These are phyloP conservation scores for Mola mola DNA, from an alignment of 2,113 vertebrate genomes.

Conservation along the genomic window DNA sequence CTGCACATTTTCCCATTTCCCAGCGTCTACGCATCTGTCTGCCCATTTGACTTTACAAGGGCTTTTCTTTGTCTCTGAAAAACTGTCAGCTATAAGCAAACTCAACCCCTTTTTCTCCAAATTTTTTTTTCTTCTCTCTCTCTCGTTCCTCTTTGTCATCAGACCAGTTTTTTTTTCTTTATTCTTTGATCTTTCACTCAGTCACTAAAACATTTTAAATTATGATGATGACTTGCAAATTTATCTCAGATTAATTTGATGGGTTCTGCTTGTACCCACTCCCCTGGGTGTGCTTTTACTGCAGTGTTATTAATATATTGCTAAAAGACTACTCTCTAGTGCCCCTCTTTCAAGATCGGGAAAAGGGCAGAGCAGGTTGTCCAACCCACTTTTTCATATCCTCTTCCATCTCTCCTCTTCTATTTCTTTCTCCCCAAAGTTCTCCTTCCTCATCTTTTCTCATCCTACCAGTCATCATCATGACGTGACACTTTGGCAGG, in stretches of 20 bases:
- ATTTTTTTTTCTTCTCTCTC: conserved; percentile 16
- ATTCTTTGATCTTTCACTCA: conserved; percentile 63
- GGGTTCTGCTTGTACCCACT: conserved; percentile 52
- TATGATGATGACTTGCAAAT: conserved; percentile 66
- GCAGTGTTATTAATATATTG: conserved; percentile 61
- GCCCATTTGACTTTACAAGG: conserved; percentile 30
- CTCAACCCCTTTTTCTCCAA: conserved; percentile 8
- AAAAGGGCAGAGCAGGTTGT: conserved; percentile 36
- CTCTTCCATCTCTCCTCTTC: conserved; percentile 3
- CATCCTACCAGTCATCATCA: background rate
- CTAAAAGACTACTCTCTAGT: conserved; percentile 45
- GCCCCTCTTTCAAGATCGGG: conserved; percentile 21
- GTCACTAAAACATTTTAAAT: conserved; percentile 66
- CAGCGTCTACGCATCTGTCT: conserved; percentile 34
- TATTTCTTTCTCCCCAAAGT: background rate
- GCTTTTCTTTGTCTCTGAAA: conserved; percentile 49
- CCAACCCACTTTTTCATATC: conserved; percentile 15
- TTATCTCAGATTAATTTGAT: conserved; percentile 67
- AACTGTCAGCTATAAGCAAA: conserved; percentile 28
- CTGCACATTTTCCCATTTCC: conserved; percentile 43
- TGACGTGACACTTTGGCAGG: too few relatives aligned
- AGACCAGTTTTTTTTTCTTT: conserved; percentile 47
- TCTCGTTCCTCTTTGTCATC: conserved; percentile 58
- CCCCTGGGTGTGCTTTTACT: conserved; percentile 54
- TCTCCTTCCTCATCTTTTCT: conserved; percentile 5